Base-by-base conservation (phyloP, 1,140 invertebrate genomes). In the Heliconius melpomene region DNA sequence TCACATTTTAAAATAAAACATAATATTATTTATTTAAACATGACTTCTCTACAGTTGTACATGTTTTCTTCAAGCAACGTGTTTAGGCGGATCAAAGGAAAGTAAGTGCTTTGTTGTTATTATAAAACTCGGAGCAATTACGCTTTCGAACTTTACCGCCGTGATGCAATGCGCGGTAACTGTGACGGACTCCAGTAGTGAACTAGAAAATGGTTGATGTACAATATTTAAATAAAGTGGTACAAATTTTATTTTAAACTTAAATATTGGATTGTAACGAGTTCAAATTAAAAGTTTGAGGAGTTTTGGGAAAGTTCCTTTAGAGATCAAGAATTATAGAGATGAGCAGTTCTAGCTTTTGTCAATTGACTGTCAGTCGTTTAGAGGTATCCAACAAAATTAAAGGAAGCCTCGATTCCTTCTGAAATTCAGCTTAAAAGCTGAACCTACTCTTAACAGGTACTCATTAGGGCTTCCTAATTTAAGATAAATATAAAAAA, bases 161-260 rank as follows among this genome's bases (percentile, higher is more conserved):
- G 81, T 93, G 90, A 93, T 85, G 91, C 86, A 93, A 93, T 83
- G 82, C 79, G 81, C 80, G 81, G 81, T 85, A 81, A 88, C 57
- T 84, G 86, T 89, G 87, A 89, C 88, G 82, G 77, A 79, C 78
- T 84, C 84, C 85, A 91, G 84, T 50, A 54, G 32, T 80, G 78
- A 79, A 82, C 81, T 75, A 79, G 66, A 81, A 80, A 72, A 80
- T 20, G 16, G 16, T 50, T 50, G 3, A 50, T 52, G 40, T 36
- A 76, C 0, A 46, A 46, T 23, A 76, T 60, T 57, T 76, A n/a
- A 76, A 66, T 50, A 52, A 2, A 0, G 9, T 52, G 13, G 20
- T 52, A 9, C 7, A 7, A 29, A 23, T 26, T 9, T 66, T 26
- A 66, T 16, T 66, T 66, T 6, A 29, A 66, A 26, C 8, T 66